Conservation (phyloP, 2,888 invertebrate species). For the Drosophila borealis region DNA sequence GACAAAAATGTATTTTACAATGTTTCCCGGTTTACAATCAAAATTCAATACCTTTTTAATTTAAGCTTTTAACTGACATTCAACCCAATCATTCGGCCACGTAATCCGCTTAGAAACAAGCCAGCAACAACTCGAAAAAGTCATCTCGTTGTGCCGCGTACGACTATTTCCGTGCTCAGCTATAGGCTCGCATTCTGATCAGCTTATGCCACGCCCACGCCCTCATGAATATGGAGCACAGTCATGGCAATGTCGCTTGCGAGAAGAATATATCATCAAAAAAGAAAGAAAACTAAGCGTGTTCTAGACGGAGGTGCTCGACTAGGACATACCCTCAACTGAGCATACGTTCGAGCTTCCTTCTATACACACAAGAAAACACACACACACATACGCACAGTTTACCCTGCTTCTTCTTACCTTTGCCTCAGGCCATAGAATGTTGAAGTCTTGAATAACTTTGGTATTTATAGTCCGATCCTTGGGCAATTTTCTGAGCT, state of each 20-base stretch:
- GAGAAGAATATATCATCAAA: constrained; percentile 2
- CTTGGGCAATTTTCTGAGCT: too few relatives aligned
- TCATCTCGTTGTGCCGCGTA: constrained; percentile 14
- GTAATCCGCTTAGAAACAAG: constrained; percentile 42
- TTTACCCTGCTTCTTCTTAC: too few relatives aligned
- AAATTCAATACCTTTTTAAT: constrained; percentile 7
- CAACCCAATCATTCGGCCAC: constrained; percentile 19
- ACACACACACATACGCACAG: too few relatives aligned
- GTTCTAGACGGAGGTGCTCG: too few relatives aligned
- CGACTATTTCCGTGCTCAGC: constrained; percentile 18
- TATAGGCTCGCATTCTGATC: constrained; percentile 41
- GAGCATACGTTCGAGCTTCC: too few relatives aligned
- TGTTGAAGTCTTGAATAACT: too few relatives aligned
- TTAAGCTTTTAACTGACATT: background rate
- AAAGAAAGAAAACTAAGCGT: background rate
- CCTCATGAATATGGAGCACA: constrained; percentile 25
- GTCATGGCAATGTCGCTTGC: constrained; percentile 18
- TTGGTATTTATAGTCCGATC: too few relatives aligned
- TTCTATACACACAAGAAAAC: background rate
- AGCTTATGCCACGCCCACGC: constrained; percentile 46
- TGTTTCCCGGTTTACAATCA: constrained; percentile 5
- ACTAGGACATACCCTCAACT: too few relatives aligned
- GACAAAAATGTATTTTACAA: background rate
- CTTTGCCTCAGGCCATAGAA: too few relatives aligned
- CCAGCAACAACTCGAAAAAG: constrained; percentile 14